Percentiles rank a stretch among this genome's conserved stretches.
Conservation (phyloP, 2,797 vertebrate species). For the Thaleichthys pacificus region DNA sequence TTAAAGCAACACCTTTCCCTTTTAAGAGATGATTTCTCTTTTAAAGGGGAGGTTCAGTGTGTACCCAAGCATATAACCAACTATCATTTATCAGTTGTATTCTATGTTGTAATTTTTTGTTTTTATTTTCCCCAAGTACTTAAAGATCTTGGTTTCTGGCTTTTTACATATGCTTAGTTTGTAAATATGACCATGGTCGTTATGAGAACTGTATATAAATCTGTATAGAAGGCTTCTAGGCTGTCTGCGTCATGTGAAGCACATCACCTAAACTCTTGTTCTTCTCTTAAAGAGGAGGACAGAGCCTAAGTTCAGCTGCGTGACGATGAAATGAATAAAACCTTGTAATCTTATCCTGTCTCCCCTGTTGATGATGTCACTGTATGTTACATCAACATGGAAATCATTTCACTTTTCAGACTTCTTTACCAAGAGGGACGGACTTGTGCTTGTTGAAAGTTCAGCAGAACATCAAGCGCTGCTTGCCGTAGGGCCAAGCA, state of each 20-base stretch:
- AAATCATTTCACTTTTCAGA: too few species aligned
- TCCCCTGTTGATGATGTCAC: neutral
- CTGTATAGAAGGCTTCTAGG: conserved; percentile 61
- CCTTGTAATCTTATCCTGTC: conserved; percentile 16
- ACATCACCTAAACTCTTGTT: conserved; percentile 43
- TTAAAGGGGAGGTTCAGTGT: neutral
- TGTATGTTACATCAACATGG: neutral
- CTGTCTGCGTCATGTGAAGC: conserved; percentile 35
- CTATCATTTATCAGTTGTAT: conserved; percentile 27
- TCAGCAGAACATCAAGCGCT: too few species aligned
- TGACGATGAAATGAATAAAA: conserved; percentile 55
- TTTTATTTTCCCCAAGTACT: conserved; percentile 16
- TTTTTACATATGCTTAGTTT: conserved; percentile 44
- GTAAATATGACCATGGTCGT: conserved; percentile 48
- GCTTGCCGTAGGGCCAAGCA: too few species aligned
- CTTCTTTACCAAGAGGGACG: too few species aligned
- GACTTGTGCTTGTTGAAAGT: too few species aligned
- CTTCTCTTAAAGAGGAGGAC: conserved; percentile 30
- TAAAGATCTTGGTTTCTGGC: conserved; percentile 27
- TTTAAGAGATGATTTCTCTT: neutral
- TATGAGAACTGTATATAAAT: conserved; percentile 66
- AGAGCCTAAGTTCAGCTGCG: conserved; percentile 28
- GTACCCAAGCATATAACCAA: conserved; percentile 15
- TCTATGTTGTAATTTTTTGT: conserved; percentile 11
- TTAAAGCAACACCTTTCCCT: neutral